Base-by-base conservation (phyloP, 1,140 invertebrate species). In the Apis dorsata region DNA sequence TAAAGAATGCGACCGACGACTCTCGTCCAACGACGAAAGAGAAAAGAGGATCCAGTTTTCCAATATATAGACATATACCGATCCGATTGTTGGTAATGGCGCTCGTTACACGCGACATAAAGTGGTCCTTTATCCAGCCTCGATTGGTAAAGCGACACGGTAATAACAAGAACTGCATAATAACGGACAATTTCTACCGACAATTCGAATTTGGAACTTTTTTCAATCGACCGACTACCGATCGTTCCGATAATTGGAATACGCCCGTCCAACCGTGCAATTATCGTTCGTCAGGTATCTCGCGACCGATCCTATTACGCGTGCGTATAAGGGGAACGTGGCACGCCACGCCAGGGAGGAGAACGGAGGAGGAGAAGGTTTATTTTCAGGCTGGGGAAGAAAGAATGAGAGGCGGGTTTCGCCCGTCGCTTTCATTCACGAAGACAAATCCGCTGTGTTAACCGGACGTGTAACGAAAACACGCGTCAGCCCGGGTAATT, bases 401-500 rank as follows among this genome's bases (percentile, higher is more conserved):
- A 81, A 73, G 69, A 69, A 83, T 28, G 28, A n/a, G 59, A 24
- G 68, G 28, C 51, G 51, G 9, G 65, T 19, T n/a, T 34, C 24
- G 65, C 59, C 3, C 17, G 79, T 73, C 34, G 77, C 15, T 84
- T 81, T 81, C 72, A 59, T 70, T 71, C 55, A 12, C 34, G 34
- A 71, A 81, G 79, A 76, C 79, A 85, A 81, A 85, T 81, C 79
- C 66, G 19, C 66, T 7, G 71, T 59, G 83, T 85, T 85, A 85
- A 85, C 72, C 53, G 71, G 72, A 81, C 79, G 72, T 71, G 83
- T 65, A 85, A 85, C 79, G 79, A 81, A 85, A 81, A n/a, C 63
- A 59, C 21, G 66, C 28, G 83, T 78, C 63, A 60, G 44, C 17
- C 34, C 75, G n/a, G 17, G 34, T 86, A 84, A 84, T 84, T 84